These are phyloP conservation scores for Tipula unca DNA, from an alignment of 2,888 invertebrate species.

Conservation along the genomic window DNA sequence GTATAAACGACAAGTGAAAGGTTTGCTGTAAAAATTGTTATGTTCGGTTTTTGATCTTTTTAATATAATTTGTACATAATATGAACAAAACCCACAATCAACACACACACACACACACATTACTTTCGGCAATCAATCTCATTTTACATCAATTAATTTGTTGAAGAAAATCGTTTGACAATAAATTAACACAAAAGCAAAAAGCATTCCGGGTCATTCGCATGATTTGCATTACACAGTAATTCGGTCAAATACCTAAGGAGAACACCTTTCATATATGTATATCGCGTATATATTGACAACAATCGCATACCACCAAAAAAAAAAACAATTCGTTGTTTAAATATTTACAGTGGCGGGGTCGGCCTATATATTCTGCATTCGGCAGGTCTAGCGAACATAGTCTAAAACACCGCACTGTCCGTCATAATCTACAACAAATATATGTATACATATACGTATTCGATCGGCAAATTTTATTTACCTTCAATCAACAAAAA, in stretches of 20 bases:
- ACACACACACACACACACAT: not conserved
- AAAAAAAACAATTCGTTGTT: not conserved
- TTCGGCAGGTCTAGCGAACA: no score
- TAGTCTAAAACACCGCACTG: not conserved
- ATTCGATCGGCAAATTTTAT: not conserved
- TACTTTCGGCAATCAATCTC: slow-evolving; percentile 3
- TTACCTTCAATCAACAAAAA: not conserved
- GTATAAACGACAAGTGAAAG: not conserved
- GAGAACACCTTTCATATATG: not conserved
- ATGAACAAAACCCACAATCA: not conserved
- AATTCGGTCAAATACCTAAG: not conserved
- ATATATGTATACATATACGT: no score
- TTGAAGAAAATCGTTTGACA: not conserved
- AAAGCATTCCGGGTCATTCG: not conserved
- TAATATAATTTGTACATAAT: not conserved
- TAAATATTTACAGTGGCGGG: not conserved
- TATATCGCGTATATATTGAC: not conserved
- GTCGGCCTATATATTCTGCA: no score
- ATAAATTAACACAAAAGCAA: not conserved
- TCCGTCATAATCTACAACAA: not conserved
- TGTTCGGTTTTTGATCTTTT: not conserved
- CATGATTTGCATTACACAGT: not conserved
- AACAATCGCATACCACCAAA: not conserved
- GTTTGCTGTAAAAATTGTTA: not conserved
- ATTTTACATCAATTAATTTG: not conserved